Evolutionary conservation across 2,797 vertebrate species (phyloP).

Genomic region (Anolis apletophallus): DNA sequence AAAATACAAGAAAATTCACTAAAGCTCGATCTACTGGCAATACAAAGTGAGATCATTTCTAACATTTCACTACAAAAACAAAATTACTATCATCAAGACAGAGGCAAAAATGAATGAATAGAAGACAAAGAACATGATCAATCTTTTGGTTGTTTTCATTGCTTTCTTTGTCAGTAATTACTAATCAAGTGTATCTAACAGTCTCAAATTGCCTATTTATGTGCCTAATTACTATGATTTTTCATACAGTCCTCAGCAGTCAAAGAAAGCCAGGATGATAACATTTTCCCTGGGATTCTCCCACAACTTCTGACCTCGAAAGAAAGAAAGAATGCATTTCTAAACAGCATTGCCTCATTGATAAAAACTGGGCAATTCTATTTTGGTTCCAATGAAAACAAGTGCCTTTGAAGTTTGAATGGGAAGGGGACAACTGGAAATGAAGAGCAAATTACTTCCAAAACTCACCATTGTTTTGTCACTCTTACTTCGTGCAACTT

Average conservation of each 20-base stretch:
- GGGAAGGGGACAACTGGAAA: background rate
- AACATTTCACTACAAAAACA: slow-evolving; percentile 6
- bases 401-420: background rate
- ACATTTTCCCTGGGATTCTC: slow-evolving; percentile 38
- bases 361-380: slow-evolving; percentile 27
- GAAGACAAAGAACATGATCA: slow-evolving; percentile 35
- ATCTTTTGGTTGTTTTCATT: slow-evolving; percentile 20
- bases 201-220: slow-evolving; percentile 40
- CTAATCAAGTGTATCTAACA: slow-evolving; percentile 30
- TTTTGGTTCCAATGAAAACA: slow-evolving; percentile 33
- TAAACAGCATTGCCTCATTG: slow-evolving; percentile 5
- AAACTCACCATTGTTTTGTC: slow-evolving; percentile 90
- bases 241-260: slow-evolving; percentile 2
- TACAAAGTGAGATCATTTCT: slow-evolving; percentile 63
- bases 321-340: background rate
- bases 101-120: background rate
- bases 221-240: slow-evolving; percentile 10
- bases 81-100: slow-evolving; percentile 52
- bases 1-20: slow-evolving; percentile 60
- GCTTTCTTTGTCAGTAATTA: slow-evolving; percentile 35
- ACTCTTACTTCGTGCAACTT: slow-evolving; percentile 87
- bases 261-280: background rate
- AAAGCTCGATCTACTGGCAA: slow-evolving; percentile 57
- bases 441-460: background rate
- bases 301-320: background rate